These are phyloP conservation scores for Solenopsis fugax DNA, from an alignment of 1,140 invertebrate genomes.

Conservation along the genomic window DNA sequence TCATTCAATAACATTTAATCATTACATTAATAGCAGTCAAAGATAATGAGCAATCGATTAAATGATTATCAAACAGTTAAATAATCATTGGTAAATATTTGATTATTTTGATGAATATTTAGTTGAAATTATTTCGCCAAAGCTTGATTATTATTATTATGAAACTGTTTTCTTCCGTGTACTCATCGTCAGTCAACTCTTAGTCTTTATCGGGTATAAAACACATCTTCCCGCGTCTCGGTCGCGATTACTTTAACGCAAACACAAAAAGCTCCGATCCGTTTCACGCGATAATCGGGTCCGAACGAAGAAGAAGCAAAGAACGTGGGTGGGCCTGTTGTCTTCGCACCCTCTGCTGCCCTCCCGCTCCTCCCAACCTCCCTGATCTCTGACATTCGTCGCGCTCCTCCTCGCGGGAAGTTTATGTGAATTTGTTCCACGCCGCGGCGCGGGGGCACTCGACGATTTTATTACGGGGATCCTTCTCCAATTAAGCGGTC, in stretches of 20 bases:
- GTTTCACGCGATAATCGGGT: slow-evolving; percentile 21
- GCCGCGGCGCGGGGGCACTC: slow-evolving; percentile 76
- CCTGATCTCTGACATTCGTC: slow-evolving; percentile 40
- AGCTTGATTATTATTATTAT: too few species aligned
- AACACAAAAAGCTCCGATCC: slow-evolving; percentile 16
- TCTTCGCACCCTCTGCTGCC: not conserved
- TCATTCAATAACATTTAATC: too few species aligned
- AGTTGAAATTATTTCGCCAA: too few species aligned
- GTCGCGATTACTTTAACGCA: not conserved
- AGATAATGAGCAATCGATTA: too few species aligned
- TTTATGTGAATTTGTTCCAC: slow-evolving; percentile 69
- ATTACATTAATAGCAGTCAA: too few species aligned
- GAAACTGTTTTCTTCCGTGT: too few species aligned
- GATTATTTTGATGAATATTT: too few species aligned
- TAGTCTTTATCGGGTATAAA: not conserved
- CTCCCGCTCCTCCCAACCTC: not conserved
- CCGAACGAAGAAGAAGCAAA: not conserved
- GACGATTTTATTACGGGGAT: slow-evolving; percentile 83
- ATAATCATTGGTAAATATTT: too few species aligned
- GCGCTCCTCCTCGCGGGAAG: slow-evolving; percentile 27
- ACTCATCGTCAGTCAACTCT: not conserved
- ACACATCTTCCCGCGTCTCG: not conserved
- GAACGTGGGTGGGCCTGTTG: slow-evolving; percentile 31
- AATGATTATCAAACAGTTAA: too few species aligned
- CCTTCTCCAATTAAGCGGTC: slow-evolving; percentile 84